Evolutionary conservation across 1,140 invertebrate species (phyloP).

Genomic region (Rhopalosiphum maidis): DNA sequence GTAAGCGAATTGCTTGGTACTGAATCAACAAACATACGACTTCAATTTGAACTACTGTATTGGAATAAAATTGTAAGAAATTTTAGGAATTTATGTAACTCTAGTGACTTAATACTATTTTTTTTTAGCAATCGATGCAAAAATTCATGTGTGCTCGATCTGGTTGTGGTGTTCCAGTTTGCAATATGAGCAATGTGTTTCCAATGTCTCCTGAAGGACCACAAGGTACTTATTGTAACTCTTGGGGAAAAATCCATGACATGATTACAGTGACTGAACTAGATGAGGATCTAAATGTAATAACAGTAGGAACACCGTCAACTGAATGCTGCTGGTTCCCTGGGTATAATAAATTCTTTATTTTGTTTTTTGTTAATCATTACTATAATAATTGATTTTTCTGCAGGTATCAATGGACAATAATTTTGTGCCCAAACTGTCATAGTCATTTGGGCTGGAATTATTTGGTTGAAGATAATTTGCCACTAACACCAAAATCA

Average conservation of each 20-base stretch:
- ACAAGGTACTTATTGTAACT: constrained; percentile 50
- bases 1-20: constrained; percentile 17
- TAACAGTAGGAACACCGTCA: not conserved
- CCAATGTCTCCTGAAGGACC: constrained; percentile 50
- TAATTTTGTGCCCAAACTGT: constrained; percentile 42
- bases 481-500: not conserved
- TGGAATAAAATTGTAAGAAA: constrained; percentile 46
- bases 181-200: constrained; percentile 44
- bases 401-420: constrained; percentile 9
- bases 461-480: not conserved
- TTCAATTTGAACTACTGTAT: constrained; percentile 4
- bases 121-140: constrained; percentile 38
- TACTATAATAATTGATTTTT: not conserved
- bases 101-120: not conserved
- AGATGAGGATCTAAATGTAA: not conserved
- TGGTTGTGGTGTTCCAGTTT: not conserved
- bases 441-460: constrained; percentile 34
- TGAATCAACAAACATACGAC: constrained; percentile 33
- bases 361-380: not conserved
- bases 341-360: not conserved
- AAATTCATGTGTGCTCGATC: constrained; percentile 27
- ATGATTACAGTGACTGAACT: constrained; percentile 48
- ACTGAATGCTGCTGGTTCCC: constrained; percentile 46
- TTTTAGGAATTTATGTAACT: not conserved
- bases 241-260: constrained; percentile 27